phyloP scores from a whole-genome alignment of 1,140 invertebrate species.

The Lepidotrigona ventralis region DNA sequence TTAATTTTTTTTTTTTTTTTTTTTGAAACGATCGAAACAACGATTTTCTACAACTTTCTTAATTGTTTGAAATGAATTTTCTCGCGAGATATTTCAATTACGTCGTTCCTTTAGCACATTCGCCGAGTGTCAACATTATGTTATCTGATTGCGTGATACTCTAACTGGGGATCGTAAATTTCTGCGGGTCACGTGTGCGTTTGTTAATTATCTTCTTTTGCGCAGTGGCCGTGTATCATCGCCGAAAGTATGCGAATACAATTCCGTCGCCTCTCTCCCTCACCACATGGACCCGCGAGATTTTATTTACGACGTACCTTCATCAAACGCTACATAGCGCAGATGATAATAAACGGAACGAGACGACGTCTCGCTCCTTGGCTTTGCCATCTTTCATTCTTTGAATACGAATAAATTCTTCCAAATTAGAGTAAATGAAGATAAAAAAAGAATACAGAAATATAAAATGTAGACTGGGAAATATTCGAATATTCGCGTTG shows the following conservation, averaged over 20 bases:
- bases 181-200: neutral
- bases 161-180: constrained; percentile 1
- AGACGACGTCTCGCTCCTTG: neutral
- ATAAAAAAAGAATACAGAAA: neutral
- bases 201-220: constrained; percentile 19
- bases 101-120: neutral
- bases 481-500: no score
- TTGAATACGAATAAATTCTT: neutral
- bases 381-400: neutral
- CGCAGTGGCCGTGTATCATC: neutral
- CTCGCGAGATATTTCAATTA: neutral
- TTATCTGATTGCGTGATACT: neutral
- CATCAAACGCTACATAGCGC: neutral
- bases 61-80: neutral
- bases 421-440: neutral
- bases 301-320: neutral
- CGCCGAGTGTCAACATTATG: neutral
- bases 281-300: neutral
- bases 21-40: no score
- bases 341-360: neutral
- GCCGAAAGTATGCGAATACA: neutral
- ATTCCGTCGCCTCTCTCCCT: constrained; percentile 12
- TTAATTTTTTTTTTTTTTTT: no score
- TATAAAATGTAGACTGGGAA: neutral
- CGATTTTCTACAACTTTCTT: no score